Evolutionary conservation across 30 jellyfish, hydroid and myxozoan species (phyloP).

Genomic region (Pelagia noctiluca): DNA sequence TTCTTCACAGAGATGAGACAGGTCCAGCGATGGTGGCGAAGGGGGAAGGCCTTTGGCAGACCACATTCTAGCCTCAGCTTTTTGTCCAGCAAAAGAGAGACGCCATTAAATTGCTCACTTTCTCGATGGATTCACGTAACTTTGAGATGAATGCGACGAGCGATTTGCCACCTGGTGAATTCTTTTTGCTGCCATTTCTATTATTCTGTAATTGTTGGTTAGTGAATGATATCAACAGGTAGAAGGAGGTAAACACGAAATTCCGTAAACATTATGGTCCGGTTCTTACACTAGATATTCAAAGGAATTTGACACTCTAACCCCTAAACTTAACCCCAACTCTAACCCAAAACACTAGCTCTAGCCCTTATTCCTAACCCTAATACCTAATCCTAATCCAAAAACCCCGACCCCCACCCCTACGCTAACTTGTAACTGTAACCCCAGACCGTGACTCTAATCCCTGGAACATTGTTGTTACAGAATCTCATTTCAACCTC

Average conservation of each 20-base stretch:
- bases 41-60: slow-evolving; percentile 62
- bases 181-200: slow-evolving; percentile 68
- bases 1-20: slow-evolving; percentile 87
- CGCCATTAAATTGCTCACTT: slow-evolving; percentile 72
- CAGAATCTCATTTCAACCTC: too few relatives aligned
- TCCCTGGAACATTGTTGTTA: too few relatives aligned
- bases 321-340: neutral
- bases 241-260: too few relatives aligned
- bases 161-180: slow-evolving; percentile 79
- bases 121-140: slow-evolving; percentile 67
- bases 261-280: too few relatives aligned
- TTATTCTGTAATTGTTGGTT: slow-evolving; percentile 75
- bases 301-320: too few relatives aligned
- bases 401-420: too few relatives aligned
- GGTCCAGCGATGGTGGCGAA: slow-evolving; percentile 83
- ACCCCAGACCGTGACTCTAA: too few relatives aligned
- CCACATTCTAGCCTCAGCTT: slow-evolving; percentile 77
- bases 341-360: too few relatives aligned
- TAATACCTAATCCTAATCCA: neutral
- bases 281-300: too few relatives aligned
- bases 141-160: slow-evolving; percentile 25
- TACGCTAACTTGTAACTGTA: too few relatives aligned
- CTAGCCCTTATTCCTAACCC: too few relatives aligned
- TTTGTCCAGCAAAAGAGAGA: too few relatives aligned
- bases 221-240: slow-evolving; percentile 4